Conservation (phyloP, 2,113 vertebrate genomes). For the Toxotes jaculatrix region DNA sequence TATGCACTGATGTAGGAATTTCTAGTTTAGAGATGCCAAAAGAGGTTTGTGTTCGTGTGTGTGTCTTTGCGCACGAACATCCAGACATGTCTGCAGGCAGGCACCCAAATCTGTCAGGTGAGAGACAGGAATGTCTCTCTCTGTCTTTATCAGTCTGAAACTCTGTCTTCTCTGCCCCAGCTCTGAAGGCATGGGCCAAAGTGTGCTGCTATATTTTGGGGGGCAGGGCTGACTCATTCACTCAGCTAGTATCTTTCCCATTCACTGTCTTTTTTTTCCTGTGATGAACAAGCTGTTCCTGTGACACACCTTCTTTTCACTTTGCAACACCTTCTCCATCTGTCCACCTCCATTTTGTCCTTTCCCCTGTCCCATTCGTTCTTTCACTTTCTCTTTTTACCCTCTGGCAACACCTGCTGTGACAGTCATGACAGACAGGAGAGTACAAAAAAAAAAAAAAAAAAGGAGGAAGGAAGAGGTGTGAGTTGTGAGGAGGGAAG, state of each 20-base stretch:
- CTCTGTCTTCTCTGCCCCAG: neutral
- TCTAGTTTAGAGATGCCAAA: neutral
- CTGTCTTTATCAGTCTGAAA: conserved; percentile 7
- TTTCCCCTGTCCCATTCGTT: neutral
- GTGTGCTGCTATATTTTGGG: neutral
- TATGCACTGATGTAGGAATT: neutral
- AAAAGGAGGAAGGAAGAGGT: no score
- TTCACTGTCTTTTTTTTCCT: neutral
- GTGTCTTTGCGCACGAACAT: neutral
- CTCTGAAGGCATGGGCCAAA: neutral
- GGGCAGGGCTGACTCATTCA: neutral
- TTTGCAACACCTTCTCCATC: conserved; percentile 10
- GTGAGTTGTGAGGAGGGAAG: neutral
- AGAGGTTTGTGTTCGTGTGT: neutral
- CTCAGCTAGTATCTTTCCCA: neutral
- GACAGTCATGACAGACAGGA: neutral
- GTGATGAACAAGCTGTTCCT: neutral
- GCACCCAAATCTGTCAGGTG: conserved; percentile 35
- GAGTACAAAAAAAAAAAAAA: neutral
- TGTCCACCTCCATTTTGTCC: conserved; percentile 7
- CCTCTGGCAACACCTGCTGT: conserved; percentile 38
- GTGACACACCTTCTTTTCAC: conserved; percentile 18
- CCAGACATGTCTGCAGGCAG: conserved; percentile 31
- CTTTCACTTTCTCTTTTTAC: neutral
- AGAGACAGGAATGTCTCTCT: conserved; percentile 28